A percentile compares a stretch with the other conserved stretches of the same genome.
Evolutionary conservation across 2,797 vertebrate species (phyloP).

Genomic region (Discoglossus pictus): DNA sequence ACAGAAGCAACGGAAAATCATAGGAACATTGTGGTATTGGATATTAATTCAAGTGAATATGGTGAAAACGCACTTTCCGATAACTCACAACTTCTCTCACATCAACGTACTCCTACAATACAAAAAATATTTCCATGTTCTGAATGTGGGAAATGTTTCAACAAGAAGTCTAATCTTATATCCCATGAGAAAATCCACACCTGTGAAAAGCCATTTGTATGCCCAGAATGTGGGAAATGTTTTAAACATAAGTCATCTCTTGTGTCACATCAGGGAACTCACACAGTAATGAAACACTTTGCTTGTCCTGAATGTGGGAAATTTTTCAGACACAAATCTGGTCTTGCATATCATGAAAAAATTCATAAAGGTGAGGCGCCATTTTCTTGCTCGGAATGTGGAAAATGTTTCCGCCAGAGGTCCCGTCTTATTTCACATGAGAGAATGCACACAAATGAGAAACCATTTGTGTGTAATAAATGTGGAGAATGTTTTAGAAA

Average conservation of each 20-base stretch:
- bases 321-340: not conserved
- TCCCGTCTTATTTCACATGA: conserved; percentile 21
- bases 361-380: conserved; percentile 78
- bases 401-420: conserved; percentile 26
- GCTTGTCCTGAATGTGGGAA: conserved; percentile 2
- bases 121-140: conserved; percentile 16
- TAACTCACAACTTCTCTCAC: conserved; percentile 53
- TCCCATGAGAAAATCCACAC: no score
- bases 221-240: no score
- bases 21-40: no score
- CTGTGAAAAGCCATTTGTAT: no score
- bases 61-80: no score
- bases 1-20: no score
- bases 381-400: conserved; percentile 53
- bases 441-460: conserved; percentile 14
- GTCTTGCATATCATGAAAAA: conserved; percentile 64
- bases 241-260: no score
- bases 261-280: no score
- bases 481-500: conserved; percentile 7
- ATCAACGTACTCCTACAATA: conserved; percentile 54
- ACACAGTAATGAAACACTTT: not conserved
- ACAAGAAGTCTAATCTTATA: conserved; percentile 4
- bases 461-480: not conserved
- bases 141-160: conserved; percentile 19
- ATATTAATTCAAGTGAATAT: no score